phyloP scores from a whole-genome alignment of 2,888 invertebrate genomes.

The Petrolisthes manimaculis region DNA sequence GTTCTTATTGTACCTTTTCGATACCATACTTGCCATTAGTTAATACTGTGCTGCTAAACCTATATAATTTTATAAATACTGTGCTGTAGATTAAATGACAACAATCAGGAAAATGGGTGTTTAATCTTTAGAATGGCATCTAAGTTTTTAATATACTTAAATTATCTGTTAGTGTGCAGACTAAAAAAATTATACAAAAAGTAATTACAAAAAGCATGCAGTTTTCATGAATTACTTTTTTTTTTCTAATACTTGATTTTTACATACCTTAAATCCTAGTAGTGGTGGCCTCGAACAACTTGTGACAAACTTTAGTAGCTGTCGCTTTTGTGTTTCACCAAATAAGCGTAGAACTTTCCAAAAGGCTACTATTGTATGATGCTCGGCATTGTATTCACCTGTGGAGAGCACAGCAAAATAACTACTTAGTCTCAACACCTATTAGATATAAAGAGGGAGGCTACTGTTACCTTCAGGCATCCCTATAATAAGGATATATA shows the following conservation, averaged over 20 bases:
- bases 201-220: too few relatives aligned
- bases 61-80: background rate
- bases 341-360: constrained; percentile 90
- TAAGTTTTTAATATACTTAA: too few relatives aligned
- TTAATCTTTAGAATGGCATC: background rate
- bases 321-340: constrained; percentile 84
- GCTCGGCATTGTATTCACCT: constrained; percentile 73
- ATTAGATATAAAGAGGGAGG: too few relatives aligned
- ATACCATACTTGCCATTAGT: background rate
- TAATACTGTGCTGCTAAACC: background rate
- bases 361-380: constrained; percentile 82
- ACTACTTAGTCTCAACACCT: too few relatives aligned
- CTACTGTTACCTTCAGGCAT: too few relatives aligned
- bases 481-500: too few relatives aligned
- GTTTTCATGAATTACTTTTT: too few relatives aligned
- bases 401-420: constrained; percentile 69
- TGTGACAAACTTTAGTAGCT: constrained; percentile 96
- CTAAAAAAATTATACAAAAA: background rate
- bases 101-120: background rate
- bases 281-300: constrained; percentile 97
- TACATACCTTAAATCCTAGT: constrained; percentile 90
- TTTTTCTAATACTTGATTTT: too few relatives aligned
- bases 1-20: background rate
- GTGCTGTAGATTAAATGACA: background rate
- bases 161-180: background rate